Evolutionary conservation across 2,888 invertebrate species (phyloP), one percentile per base, ranked within the genome.

Genomic region (Hydraecia micacea): DNA sequence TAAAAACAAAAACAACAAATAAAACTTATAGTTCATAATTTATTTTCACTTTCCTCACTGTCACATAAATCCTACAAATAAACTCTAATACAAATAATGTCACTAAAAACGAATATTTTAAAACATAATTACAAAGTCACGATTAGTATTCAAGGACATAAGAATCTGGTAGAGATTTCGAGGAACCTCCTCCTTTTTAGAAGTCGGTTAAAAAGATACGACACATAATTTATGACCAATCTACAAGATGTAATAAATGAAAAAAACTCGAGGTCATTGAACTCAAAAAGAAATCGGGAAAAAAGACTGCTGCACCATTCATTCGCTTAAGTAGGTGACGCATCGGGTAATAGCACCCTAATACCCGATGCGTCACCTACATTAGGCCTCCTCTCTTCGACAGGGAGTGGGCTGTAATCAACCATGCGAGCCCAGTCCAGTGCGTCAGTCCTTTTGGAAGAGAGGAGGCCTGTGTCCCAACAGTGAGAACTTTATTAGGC

Each of bases 1-100:
- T 39, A 11, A 39, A 42, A 42, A 42, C 11, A n/a, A 36, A 60
- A 79, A 66, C 7, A 42, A 6, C 11, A 52, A 60, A 49, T n/a
- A 74, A 49, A 49, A 73, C 74, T 75, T 82, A 82, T 80, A 75
- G 80, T 85, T 70, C 85, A 88, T 88, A 81, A 85, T 79, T 81
- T 79, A 79, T 87, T 86, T 82, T 84, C 81, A 74, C 60, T 79
- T 77, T 77, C 42, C 18, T 68, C 66, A 60, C 39, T 69, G 65
- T 82, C 76, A 69, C 83, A 75, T 89, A 88, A 85, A 87, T 70
- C 87, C 87, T 89, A 88, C 68, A 88, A 88, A 88, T 89, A 88
- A 88, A 89, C 15, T 71, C 81, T 83, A 87, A 76, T 85, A 88
- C 49, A 88, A 87, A 87, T 70, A 88, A 85, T 68, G 77, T 73